Percentiles rank a stretch among this genome's conserved stretches.
Conservation (phyloP, 1,140 invertebrate species). For the Phenacoccus solenopsis region DNA sequence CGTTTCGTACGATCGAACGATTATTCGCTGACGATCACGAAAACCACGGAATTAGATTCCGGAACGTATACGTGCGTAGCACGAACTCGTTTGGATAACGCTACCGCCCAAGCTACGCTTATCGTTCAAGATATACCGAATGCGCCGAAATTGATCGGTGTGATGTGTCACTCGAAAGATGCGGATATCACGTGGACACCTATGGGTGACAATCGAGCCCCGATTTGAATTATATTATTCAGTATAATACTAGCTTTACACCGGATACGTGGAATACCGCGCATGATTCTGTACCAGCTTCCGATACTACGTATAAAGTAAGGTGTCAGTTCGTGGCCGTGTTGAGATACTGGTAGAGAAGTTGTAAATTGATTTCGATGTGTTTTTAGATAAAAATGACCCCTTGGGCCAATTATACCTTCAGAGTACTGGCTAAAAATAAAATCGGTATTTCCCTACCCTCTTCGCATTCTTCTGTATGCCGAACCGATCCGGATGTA, state of each 20-base stretch:
- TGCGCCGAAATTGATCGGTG: constrained; percentile 52
- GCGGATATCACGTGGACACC: constrained; percentile 72
- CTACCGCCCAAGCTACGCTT: constrained; percentile 68
- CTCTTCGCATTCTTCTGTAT: constrained; percentile 64
- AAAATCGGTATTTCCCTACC: constrained; percentile 82
- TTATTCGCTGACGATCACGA: constrained; percentile 84
- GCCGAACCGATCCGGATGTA: constrained; percentile 74
- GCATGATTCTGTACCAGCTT: constrained; percentile 60
- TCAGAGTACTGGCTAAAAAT: constrained; percentile 84
- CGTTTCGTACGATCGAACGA: constrained; percentile 71
- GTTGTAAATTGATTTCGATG: neutral
- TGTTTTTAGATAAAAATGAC: constrained; percentile 49
- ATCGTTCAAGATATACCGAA: constrained; percentile 95
- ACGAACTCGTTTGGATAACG: constrained; percentile 72
- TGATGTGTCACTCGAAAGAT: constrained; percentile 54
- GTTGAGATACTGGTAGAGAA: neutral
- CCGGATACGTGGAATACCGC: constrained; percentile 81
- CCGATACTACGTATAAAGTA: constrained; percentile 56
- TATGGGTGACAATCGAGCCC: constrained; percentile 84
- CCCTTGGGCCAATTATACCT: constrained; percentile 94
- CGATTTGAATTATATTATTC: constrained; percentile 83
- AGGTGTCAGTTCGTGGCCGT: constrained; percentile 18
- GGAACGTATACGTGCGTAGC: constrained; percentile 95
- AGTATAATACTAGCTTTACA: constrained; percentile 89
- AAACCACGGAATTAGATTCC: constrained; percentile 87